Evolutionary conservation across 1,140 invertebrate species (phyloP).

Genomic region (Macrocentrus cingulum): DNA sequence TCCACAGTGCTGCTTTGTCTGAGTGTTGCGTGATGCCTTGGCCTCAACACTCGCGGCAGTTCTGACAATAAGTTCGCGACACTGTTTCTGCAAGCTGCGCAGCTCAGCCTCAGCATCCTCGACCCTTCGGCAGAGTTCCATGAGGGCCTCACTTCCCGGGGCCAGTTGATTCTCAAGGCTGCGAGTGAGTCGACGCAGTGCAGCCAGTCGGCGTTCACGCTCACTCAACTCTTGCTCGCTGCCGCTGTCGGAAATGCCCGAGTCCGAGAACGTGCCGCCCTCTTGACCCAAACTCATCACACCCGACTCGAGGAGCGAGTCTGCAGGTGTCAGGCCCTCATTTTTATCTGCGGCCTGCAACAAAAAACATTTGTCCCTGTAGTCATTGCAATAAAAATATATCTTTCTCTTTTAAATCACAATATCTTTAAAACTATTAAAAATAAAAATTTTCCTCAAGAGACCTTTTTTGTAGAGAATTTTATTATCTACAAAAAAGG

Average conservation of each 20-base stretch:
- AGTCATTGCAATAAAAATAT: too few species aligned
- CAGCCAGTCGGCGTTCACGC: slow-evolving; percentile 69
- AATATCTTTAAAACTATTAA: too few species aligned
- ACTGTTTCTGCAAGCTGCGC: slow-evolving; percentile 74
- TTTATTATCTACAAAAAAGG: too few species aligned
- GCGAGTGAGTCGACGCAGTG: slow-evolving; percentile 67
- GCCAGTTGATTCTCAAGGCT: slow-evolving; percentile 68
- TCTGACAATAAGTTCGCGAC: slow-evolving; percentile 71
- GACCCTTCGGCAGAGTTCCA: slow-evolving; percentile 64
- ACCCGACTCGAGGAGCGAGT: slow-evolving; percentile 40
- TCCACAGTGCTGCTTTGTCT: slow-evolving; percentile 21
- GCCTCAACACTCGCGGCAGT: slow-evolving; percentile 63
- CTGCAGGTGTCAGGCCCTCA: slow-evolving; percentile 3
- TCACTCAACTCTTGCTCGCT: slow-evolving; percentile 74
- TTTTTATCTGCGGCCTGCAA: slow-evolving; percentile 41
- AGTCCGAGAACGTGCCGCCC: slow-evolving; percentile 71
- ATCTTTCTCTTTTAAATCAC: too few species aligned
- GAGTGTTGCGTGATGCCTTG: slow-evolving; percentile 31
- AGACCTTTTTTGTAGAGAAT: too few species aligned
- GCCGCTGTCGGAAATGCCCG: slow-evolving; percentile 75
- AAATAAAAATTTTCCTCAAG: too few species aligned
- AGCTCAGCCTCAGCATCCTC: slow-evolving; percentile 79
- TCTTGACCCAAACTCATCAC: slow-evolving; percentile 43
- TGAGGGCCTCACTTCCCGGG: slow-evolving; percentile 66
- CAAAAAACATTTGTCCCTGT: slow-evolving; percentile 20